These are phyloP conservation scores for Apamea anceps DNA, from an alignment of 2,888 invertebrate species.

Conservation along the genomic window DNA sequence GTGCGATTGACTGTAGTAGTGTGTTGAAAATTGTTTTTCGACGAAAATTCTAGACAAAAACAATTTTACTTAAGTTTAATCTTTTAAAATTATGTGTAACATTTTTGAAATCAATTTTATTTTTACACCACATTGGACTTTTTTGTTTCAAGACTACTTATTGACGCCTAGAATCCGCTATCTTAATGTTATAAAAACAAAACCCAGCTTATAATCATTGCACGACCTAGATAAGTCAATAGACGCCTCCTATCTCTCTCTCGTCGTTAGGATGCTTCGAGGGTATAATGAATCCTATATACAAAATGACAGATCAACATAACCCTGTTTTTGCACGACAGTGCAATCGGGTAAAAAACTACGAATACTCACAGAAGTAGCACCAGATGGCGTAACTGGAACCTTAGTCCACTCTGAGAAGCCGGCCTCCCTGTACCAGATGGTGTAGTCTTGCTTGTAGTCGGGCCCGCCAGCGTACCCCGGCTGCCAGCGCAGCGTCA, in stretches of 20 bases:
- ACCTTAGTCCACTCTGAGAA: conserved; percentile 98
- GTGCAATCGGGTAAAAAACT: background rate
- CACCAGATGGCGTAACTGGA: conserved; percentile 97
- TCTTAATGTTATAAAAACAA: background rate
- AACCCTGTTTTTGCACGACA: background rate
- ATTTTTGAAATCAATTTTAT: background rate
- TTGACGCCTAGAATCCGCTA: background rate
- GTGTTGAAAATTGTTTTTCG: too few species aligned
- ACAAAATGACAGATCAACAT: too few species aligned
- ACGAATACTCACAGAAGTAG: conserved; percentile 90
- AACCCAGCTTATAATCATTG: background rate
- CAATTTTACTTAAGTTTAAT: background rate
- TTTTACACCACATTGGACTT: background rate
- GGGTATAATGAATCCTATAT: too few species aligned
- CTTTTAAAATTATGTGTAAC: background rate
- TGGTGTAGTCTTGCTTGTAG: conserved; percentile 98
- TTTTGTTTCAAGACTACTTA: background rate
- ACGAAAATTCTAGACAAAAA: background rate
- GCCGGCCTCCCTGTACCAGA: conserved; percentile 97
- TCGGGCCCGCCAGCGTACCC: conserved; percentile 98
- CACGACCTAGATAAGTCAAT: background rate
- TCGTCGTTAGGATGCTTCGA: background rate
- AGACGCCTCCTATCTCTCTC: too few species aligned
- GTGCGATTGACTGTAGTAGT: too few species aligned
- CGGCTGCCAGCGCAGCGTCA: conserved; percentile 97